These are phyloP conservation scores for Troides helena DNA, from an alignment of 2,888 invertebrate species.

Conservation along the genomic window DNA sequence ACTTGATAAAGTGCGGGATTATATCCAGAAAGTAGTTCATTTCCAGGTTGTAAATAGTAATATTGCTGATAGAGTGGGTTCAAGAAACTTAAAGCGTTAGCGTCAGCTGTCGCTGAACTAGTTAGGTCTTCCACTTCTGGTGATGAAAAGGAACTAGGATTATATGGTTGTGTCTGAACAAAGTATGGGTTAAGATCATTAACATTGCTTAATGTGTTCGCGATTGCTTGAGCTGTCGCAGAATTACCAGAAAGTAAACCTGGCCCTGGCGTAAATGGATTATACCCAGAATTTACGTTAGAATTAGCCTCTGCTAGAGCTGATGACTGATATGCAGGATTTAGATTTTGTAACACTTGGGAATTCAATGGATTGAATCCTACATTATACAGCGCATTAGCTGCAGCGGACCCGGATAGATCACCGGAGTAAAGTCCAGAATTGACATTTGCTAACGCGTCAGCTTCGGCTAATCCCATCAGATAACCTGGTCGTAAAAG, in stretches of 20 bases:
- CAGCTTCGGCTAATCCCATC: conserved; percentile 3
- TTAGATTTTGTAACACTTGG: background rate
- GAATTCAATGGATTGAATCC: conserved; percentile 6
- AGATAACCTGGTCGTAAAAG: conserved; percentile 5
- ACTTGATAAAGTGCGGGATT: background rate
- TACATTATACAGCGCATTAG: conserved; percentile 8
- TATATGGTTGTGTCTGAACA: background rate
- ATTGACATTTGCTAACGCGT: conserved; percentile 17
- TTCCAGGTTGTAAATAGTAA: background rate
- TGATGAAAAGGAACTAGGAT: background rate
- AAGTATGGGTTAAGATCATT: background rate
- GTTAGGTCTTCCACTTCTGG: conserved; percentile 1
- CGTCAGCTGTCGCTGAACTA: conserved; percentile 14
- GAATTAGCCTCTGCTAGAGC: conserved; percentile 15
- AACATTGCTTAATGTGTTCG: conserved; percentile 3
- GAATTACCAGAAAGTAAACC: background rate
- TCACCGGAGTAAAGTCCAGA: conserved; percentile 13
- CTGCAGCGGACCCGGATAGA: conserved; percentile 10
- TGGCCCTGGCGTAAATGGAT: conserved; percentile 7
- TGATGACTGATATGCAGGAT: conserved; percentile 13
- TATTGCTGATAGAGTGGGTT: background rate
- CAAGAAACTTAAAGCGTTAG: conserved; percentile 1
- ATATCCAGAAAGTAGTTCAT: background rate
- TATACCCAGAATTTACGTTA: conserved; percentile 14
- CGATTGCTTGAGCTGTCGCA: conserved; percentile 12